These are phyloP conservation scores for Plecturocebus donacophilus DNA, from an alignment of 2,113 vertebrate species.

Conservation along the genomic window DNA sequence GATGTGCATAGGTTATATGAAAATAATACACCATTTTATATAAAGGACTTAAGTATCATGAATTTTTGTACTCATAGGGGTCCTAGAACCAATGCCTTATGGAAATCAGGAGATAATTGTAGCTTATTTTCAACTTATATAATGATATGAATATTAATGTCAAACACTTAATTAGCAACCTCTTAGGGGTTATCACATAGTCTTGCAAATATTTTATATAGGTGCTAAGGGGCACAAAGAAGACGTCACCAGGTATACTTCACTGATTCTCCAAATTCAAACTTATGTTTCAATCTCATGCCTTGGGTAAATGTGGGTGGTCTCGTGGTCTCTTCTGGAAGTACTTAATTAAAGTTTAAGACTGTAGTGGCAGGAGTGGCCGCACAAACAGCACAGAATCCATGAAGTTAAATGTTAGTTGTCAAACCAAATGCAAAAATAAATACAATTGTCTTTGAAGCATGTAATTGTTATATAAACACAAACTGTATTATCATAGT, in stretches of 20 bases:
- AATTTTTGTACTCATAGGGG: background rate
- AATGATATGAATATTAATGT: background rate
- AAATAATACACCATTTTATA: background rate
- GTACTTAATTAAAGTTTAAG: background rate
- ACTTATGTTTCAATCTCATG: background rate
- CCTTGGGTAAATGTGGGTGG: background rate
- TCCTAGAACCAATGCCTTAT: background rate
- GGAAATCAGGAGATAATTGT: background rate
- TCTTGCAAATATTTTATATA: background rate
- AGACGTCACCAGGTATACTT: background rate
- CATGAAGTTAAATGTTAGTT: background rate
- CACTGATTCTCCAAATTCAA: background rate
- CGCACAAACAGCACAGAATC: background rate
- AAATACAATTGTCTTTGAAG: background rate
- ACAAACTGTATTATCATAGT: background rate
- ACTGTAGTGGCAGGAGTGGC: background rate
- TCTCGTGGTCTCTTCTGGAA: background rate
- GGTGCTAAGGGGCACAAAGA: background rate
- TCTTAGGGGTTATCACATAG: background rate
- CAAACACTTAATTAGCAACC: background rate
- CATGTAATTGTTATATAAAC: background rate
- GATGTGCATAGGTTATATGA: background rate
- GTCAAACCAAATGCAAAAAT: constrained; percentile 22
- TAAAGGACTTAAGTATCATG: background rate
- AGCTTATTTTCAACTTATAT: background rate